Evolutionary conservation across 2,888 invertebrate genomes (phyloP), one percentile per base, ranked within the genome.

Genomic region (Oxyscelio sp.): DNA sequence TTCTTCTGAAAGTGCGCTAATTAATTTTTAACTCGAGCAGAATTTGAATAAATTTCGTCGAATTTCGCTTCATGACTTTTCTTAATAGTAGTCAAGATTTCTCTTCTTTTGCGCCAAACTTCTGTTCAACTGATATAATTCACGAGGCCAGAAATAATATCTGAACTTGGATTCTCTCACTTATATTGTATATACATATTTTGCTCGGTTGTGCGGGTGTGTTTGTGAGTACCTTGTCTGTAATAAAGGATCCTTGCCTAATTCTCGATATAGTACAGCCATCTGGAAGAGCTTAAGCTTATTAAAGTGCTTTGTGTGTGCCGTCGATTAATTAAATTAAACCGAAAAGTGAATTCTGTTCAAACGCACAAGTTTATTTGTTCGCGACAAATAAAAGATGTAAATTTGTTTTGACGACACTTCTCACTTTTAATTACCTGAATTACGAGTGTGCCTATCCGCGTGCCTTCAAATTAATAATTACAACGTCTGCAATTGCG

Each of bases 211-310:
- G n/a, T n/a, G n/a, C n/a, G n/a, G n/a, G n/a, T 71, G 68, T 66
- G 73, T 73, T 81, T 84, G 81, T 56, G 52, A 58, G 54, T 65
- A 65, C 54, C 58, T 74, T 73, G 56, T 68, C 43, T 78, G 73
- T 63, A 68, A 81, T 85, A 81, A 74, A 85, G 85, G 85, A 73
- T 68, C 81, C 78, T 63, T 52, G 74, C 77, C 77, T 85, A 81
- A 85, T 81, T 81, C 70, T 74, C 85, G 73, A 85, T 85, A 85
- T 73, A 81, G 85, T 74, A 85, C 73, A 85, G 74, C 81, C 78
- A 85, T 85, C 85, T 85, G 78, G 63, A 85, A 81, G 71, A 81
- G 73, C 85, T 85, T 85, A 66, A 81, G 73, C 80, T 85, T 77
- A 85, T 85, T 85, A 77, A 81, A 85, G 63, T 77, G 63, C 85